Conservation (phyloP, 1,140 invertebrate species). For the Harpegnathos saltator region DNA sequence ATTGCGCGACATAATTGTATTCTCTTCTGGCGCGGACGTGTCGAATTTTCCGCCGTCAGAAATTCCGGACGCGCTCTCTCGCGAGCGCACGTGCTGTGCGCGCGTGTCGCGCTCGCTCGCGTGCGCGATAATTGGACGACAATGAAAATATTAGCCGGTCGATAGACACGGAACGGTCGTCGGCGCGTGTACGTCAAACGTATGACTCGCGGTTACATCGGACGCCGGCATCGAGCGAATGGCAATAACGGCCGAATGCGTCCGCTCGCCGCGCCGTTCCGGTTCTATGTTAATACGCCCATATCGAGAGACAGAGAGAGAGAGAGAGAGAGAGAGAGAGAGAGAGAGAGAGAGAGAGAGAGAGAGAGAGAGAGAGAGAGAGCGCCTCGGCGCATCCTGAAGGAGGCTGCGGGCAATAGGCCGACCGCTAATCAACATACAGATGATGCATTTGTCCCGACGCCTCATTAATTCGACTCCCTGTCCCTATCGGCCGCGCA, state of each 20-base stretch:
- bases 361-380: no score
- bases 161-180: conserved; percentile 9
- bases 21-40: conserved; percentile 19
- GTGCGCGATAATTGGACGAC: conserved; percentile 37
- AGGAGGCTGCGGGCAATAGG: conserved; percentile 57
- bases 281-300: neutral
- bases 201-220: conserved; percentile 35
- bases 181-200: conserved; percentile 33
- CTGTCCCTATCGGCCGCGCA: conserved; percentile 55
- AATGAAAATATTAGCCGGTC: conserved; percentile 61
- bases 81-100: neutral
- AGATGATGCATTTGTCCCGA: conserved; percentile 66
- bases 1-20: conserved; percentile 21
- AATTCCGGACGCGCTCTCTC: conserved; percentile 34
- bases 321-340: no score
- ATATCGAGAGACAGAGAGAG: no score
- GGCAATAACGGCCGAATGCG: conserved; percentile 37
- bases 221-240: conserved; percentile 14
- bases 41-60: conserved; percentile 40
- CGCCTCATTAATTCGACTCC: conserved; percentile 65
- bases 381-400: conserved; percentile 18
- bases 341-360: no score
- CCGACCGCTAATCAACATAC: conserved; percentile 63
- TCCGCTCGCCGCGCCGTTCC: conserved; percentile 3
- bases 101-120: no score